These are phyloP conservation scores for Cochlearius cochlearius DNA, from an alignment of 2,113 vertebrate genomes.

Conservation along the genomic window DNA sequence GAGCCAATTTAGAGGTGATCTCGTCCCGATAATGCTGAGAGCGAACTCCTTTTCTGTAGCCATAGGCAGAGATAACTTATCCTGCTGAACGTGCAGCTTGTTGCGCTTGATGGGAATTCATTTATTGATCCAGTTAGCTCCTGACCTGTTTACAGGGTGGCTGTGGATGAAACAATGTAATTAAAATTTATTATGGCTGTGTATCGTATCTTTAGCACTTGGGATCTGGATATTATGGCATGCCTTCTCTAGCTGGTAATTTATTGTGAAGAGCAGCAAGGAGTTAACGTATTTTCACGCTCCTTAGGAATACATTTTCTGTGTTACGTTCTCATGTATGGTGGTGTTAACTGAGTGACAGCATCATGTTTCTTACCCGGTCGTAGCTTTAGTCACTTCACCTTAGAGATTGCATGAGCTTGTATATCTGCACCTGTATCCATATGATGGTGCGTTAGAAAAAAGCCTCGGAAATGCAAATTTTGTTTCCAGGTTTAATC, in stretches of 20 bases:
- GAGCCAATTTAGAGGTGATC: background rate
- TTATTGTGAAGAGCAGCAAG: background rate
- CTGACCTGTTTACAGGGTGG: background rate
- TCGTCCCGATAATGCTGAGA: background rate
- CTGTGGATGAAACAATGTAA: background rate
- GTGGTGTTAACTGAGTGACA: background rate
- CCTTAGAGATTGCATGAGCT: background rate
- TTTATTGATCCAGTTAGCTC: constrained; percentile 19
- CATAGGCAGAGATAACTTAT: background rate
- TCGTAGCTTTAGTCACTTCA: background rate
- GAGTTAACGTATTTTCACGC: background rate
- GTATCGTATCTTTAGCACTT: background rate
- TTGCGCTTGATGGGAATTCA: background rate
- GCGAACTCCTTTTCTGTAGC: background rate
- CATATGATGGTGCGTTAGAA: background rate
- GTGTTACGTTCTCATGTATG: background rate
- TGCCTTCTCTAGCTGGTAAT: background rate
- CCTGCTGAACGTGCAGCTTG: background rate
- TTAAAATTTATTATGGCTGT: constrained; percentile 1
- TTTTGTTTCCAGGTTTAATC: background rate
- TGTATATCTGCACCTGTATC: background rate
- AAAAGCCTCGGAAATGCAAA: background rate
- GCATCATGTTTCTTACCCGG: background rate
- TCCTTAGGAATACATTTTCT: background rate
- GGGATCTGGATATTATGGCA: background rate